These are phyloP conservation scores for Ranitomeya variabilis DNA, from an alignment of 2,113 vertebrate genomes.

Conservation along the genomic window DNA sequence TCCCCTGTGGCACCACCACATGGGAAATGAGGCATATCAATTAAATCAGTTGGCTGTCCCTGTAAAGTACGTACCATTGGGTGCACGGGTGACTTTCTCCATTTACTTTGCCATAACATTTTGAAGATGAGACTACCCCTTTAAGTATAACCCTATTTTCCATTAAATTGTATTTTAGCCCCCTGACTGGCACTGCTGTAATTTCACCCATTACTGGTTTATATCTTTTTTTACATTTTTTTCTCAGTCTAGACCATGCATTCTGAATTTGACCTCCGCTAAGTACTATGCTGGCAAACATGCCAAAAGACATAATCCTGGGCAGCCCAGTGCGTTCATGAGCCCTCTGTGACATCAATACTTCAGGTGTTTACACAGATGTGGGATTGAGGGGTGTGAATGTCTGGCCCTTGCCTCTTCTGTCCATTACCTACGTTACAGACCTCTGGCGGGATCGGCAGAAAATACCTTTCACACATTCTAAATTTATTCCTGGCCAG, in stretches of 20 bases:
- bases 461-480: conserved; percentile 7
- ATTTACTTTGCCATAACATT: no score
- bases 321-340: neutral
- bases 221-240: neutral
- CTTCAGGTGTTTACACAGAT: neutral
- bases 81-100: no score
- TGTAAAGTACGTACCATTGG: no score
- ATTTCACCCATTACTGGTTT: neutral
- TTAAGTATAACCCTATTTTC: neutral
- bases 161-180: neutral
- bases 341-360: neutral
- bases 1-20: neutral
- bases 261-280: neutral
- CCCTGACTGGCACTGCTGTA: neutral
- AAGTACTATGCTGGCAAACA: neutral
- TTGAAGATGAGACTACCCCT: neutral
- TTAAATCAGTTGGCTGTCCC: no score
- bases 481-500: conserved; percentile 8
- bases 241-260: neutral
- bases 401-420: neutral
- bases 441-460: neutral
- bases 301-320: neutral
- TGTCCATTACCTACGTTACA: neutral
- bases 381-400: neutral
- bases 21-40: neutral